Evolutionary conservation across 2,797 vertebrate genomes (phyloP).

Genomic region (Rhodeus uyekii): DNA sequence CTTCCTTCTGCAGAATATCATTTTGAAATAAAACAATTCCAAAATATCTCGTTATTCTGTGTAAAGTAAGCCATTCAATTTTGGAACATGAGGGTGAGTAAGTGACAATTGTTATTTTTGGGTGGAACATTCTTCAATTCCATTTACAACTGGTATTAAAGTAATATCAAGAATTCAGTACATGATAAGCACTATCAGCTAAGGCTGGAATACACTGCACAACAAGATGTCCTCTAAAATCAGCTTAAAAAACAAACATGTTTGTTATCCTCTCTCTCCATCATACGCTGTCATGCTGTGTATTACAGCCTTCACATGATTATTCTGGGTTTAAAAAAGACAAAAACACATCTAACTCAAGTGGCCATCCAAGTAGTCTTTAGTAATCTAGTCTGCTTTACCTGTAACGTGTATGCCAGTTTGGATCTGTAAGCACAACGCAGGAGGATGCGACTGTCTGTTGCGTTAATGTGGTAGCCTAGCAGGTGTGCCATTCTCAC

Average conservation of each 20-base stretch:
- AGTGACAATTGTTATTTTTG: background rate
- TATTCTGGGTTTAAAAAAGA: background rate
- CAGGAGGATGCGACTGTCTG: slow-evolving; percentile 62
- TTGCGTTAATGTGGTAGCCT: slow-evolving; percentile 71
- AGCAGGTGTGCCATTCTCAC: slow-evolving; percentile 65
- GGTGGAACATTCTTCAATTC: background rate
- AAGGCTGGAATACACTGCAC: background rate
- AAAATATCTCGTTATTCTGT: background rate
- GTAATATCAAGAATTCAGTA: background rate
- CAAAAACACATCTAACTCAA: too few species aligned
- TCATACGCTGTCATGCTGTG: background rate
- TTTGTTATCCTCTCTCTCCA: background rate
- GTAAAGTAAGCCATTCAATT: background rate
- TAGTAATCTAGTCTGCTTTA: slow-evolving; percentile 40
- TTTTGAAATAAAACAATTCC: background rate
- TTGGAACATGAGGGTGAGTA: background rate
- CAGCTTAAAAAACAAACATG: background rate
- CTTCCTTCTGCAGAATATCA: background rate
- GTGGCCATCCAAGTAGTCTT: too few species aligned
- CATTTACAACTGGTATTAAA: background rate
- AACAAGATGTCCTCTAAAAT: background rate
- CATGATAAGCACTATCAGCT: background rate
- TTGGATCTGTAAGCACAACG: slow-evolving; percentile 63
- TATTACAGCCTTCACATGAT: background rate
- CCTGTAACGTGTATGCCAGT: slow-evolving; percentile 62